These are phyloP conservation scores for Macrocentrus cingulum DNA, from an alignment of 1,140 invertebrate genomes.

Conservation along the genomic window DNA sequence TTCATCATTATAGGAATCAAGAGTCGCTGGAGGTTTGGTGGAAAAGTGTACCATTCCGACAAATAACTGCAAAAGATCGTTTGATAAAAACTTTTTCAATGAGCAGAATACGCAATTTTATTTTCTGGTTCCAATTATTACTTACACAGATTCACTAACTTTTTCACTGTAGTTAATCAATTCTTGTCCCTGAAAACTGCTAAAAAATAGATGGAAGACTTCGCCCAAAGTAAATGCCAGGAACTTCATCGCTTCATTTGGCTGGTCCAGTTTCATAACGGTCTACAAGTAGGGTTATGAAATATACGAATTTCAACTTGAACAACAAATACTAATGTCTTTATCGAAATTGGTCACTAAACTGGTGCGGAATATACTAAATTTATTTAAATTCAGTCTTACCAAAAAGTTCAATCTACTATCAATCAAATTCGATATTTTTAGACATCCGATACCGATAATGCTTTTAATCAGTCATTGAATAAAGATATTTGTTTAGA, in stretches of 20 bases:
- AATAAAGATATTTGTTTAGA: no score
- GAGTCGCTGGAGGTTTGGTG: slow-evolving; percentile 24
- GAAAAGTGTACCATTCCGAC: slow-evolving; percentile 25
- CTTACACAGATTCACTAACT: slow-evolving; percentile 11
- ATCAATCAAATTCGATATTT: no score
- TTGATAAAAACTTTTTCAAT: background rate
- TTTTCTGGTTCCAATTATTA: background rate
- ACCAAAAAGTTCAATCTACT: no score
- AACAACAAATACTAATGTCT: no score
- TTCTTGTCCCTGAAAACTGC: background rate
- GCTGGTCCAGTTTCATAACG: slow-evolving; percentile 13
- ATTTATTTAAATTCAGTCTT: no score
- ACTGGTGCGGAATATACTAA: no score
- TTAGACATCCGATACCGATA: no score
- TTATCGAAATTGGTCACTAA: no score
- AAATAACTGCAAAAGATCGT: slow-evolving; percentile 20
- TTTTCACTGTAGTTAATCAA: no score
- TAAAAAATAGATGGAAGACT: slow-evolving; percentile 24
- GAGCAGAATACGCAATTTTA: background rate
- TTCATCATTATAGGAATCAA: slow-evolving; percentile 29
- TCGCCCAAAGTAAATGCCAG: slow-evolving; percentile 17
- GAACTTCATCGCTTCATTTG: slow-evolving; percentile 8
- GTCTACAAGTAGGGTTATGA: no score
- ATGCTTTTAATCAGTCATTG: no score
- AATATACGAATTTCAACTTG: no score